phyloP scores from a whole-genome alignment of 2,888 invertebrate species.

The Venusia cambrica region DNA sequence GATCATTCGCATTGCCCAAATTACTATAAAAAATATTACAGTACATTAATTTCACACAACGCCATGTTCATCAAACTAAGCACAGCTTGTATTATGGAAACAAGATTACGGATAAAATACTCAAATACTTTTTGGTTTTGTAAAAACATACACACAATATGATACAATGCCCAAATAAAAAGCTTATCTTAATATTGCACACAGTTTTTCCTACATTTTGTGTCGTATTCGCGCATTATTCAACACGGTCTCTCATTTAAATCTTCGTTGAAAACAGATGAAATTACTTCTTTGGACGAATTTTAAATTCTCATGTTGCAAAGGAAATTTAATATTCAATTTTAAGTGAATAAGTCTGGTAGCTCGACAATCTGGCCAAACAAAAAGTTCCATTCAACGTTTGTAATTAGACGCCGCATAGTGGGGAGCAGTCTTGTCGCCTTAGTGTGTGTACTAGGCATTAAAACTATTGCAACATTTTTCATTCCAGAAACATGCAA shows the following conservation, averaged over 20 bases:
- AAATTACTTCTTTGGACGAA: conserved; percentile 32
- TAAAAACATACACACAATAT: too few relatives aligned
- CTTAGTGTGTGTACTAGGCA: conserved; percentile 41
- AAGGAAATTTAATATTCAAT: conserved; percentile 61
- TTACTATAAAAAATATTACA: conserved; percentile 29
- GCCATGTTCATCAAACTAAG: too few relatives aligned
- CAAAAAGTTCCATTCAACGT: conserved; percentile 66
- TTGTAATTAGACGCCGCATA: conserved; percentile 66
- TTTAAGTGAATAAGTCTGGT: conserved; percentile 62
- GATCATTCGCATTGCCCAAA: conserved; percentile 45
- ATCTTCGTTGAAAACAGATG: conserved; percentile 25
- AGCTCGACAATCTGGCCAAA: conserved; percentile 60
- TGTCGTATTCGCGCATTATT: neutral
- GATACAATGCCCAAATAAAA: too few relatives aligned
- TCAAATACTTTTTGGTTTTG: too few relatives aligned
- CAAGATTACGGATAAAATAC: too few relatives aligned
- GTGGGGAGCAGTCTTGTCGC: conserved; percentile 33
- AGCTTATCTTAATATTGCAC: too few relatives aligned
- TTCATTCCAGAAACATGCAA: conserved; percentile 27
- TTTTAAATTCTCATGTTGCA: conserved; percentile 40
- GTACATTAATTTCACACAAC: too few relatives aligned
- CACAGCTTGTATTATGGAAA: too few relatives aligned
- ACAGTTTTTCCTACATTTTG: too few relatives aligned
- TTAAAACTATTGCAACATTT: conserved; percentile 31
- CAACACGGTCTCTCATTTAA: conserved; percentile 7